phyloP scores from a whole-genome alignment of 1,140 invertebrate genomes.

The Drosophila neocordata region DNA sequence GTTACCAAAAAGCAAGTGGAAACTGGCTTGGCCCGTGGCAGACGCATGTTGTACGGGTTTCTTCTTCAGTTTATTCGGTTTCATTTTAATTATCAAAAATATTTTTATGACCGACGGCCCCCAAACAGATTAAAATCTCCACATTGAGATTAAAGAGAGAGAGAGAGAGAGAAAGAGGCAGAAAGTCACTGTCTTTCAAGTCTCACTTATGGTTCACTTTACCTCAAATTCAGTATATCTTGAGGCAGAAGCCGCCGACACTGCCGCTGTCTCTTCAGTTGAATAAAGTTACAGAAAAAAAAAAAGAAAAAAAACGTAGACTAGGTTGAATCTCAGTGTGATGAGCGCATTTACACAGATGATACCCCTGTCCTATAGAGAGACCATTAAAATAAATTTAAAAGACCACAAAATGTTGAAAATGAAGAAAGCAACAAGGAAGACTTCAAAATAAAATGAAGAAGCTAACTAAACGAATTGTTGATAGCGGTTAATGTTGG shows the following conservation, averaged over 20 bases:
- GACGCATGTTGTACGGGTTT: constrained; percentile 58
- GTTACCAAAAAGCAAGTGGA: constrained; percentile 29
- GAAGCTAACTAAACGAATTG: neutral
- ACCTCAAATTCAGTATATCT: neutral
- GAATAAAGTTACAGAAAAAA: constrained; percentile 45
- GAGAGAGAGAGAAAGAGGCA: neutral
- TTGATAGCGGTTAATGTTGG: constrained; percentile 3
- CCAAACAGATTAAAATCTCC: constrained; percentile 44
- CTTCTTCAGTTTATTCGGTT: constrained; percentile 36
- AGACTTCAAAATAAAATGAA: neutral
- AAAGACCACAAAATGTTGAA: constrained; percentile 53
- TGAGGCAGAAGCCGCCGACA: constrained; percentile 41
- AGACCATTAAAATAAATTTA: constrained; percentile 56
- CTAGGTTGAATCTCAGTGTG: constrained; percentile 31
- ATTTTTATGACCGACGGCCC: constrained; percentile 50
- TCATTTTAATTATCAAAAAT: constrained; percentile 63
- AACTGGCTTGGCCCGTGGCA: constrained; percentile 64
- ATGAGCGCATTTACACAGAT: constrained; percentile 59
- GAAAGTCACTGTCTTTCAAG: constrained; percentile 8
- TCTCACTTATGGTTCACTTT: neutral
- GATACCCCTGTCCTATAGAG: constrained; percentile 22
- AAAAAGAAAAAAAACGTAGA: constrained; percentile 18
- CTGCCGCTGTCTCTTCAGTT: constrained; percentile 24
- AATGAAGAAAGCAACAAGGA: constrained; percentile 10
- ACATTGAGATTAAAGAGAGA: constrained; percentile 16